Conservation (phyloP, 2,113 vertebrate species). For the Dicaeum eximium region DNA sequence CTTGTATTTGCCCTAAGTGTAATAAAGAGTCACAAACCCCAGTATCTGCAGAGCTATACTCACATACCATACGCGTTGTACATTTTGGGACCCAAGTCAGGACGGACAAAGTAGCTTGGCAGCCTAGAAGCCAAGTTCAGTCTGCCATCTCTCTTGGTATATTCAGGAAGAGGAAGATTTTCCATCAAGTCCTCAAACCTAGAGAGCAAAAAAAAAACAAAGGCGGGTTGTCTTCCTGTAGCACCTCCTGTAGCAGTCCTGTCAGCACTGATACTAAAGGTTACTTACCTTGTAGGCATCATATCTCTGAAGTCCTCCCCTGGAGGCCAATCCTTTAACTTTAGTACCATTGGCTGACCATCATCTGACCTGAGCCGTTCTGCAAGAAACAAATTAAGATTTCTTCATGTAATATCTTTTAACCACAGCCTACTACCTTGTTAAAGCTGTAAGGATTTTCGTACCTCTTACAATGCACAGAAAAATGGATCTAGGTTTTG, state of each 20-base stretch:
- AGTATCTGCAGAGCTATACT: neutral
- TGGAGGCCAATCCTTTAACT: conserved; percentile 98
- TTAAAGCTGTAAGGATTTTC: neutral
- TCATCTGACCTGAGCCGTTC: conserved; percentile 88
- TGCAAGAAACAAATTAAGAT: conserved; percentile 62
- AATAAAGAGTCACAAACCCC: neutral
- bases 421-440: neutral
- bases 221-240: neutral
- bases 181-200: conserved; percentile 98
- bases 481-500: neutral
- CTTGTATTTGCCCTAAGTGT: neutral
- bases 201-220: conserved; percentile 16
- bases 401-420: neutral
- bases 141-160: conserved; percentile 96
- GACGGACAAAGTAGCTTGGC: conserved; percentile 97
- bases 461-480: neutral
- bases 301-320: conserved; percentile 98
- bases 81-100: conserved; percentile 98
- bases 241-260: neutral
- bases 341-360: conserved; percentile 95
- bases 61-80: conserved; percentile 97
- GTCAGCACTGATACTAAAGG: neutral
- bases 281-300: conserved; percentile 91
- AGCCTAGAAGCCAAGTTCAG: conserved; percentile 94
- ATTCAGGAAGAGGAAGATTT: conserved; percentile 96